Conservation (phyloP, 2,888 invertebrate species). For the Sesamia inferens region DNA sequence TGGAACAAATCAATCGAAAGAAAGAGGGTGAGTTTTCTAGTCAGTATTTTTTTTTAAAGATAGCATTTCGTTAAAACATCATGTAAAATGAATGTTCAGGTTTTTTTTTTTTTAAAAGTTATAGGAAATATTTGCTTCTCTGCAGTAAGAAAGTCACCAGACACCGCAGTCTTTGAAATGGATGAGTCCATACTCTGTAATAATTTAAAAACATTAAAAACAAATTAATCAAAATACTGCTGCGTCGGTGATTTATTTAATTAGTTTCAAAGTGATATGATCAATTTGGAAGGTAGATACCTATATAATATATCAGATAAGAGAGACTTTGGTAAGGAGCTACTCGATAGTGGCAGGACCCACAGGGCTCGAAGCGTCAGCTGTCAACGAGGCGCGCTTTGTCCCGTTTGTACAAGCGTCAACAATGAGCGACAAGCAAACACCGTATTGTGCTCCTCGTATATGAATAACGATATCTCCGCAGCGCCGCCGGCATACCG, state of each 20-base stretch:
- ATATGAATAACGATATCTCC: conserved; percentile 85
- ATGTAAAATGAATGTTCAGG: background rate
- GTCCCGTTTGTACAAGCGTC: conserved; percentile 80
- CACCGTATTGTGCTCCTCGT: conserved; percentile 81
- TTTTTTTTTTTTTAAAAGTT: background rate
- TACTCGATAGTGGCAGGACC: conserved; percentile 35
- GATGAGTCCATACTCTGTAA: background rate
- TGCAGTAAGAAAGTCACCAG: background rate
- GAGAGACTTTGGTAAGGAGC: background rate
- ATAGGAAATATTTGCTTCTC: background rate
- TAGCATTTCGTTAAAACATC: background rate
- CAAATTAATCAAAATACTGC: background rate
- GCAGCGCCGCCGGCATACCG: conserved; percentile 78
- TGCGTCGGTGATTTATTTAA: background rate
- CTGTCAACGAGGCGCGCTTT: conserved; percentile 82
- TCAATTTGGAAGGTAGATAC: background rate
- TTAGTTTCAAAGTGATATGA: background rate
- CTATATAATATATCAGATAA: background rate
- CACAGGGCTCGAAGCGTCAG: conserved; percentile 70
- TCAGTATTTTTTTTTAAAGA: background rate
- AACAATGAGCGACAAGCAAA: conserved; percentile 87
- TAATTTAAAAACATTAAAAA: background rate
- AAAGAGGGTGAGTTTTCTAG: background rate
- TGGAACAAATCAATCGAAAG: background rate
- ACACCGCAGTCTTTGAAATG: background rate